Percentiles rank a stretch among this genome's conserved stretches.
Evolutionary conservation across 2,113 vertebrate genomes (phyloP).

Genomic region (Anhinga rufa): DNA sequence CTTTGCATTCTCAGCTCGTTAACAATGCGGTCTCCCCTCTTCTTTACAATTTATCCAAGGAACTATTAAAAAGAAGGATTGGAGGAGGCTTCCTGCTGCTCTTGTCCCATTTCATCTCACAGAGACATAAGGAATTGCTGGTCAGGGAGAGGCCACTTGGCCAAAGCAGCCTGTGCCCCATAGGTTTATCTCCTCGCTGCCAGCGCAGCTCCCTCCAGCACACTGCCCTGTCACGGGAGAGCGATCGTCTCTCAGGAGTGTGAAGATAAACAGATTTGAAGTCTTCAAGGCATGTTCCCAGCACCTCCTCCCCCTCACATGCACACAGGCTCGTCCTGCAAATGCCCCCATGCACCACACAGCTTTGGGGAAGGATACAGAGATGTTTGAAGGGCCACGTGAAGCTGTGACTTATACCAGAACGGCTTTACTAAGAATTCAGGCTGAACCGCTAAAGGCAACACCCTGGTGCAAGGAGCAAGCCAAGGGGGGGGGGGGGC

Average conservation of each 20-base stretch:
- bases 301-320: slow-evolving; percentile 50
- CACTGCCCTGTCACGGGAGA: slow-evolving; percentile 60
- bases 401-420: slow-evolving; percentile 17
- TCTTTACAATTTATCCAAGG: slow-evolving; percentile 64
- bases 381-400: neutral
- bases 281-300: slow-evolving; percentile 64
- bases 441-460: neutral
- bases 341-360: neutral
- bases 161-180: slow-evolving; percentile 8
- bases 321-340: neutral
- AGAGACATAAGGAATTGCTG: slow-evolving; percentile 51
- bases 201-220: slow-evolving; percentile 52
- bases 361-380: neutral
- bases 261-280: slow-evolving; percentile 77
- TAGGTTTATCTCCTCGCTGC: slow-evolving; percentile 33
- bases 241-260: slow-evolving; percentile 64
- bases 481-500: neutral
- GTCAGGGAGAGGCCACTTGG: slow-evolving; percentile 67
- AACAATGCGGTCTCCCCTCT: slow-evolving; percentile 47
- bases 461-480: neutral
- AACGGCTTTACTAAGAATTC: neutral
- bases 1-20: slow-evolving; percentile 50
- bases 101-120: slow-evolving; percentile 62
- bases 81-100: slow-evolving; percentile 65
- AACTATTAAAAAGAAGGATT: slow-evolving; percentile 53